Conservation (phyloP, 2,113 vertebrate species). For the Acinonyx jubatus region DNA sequence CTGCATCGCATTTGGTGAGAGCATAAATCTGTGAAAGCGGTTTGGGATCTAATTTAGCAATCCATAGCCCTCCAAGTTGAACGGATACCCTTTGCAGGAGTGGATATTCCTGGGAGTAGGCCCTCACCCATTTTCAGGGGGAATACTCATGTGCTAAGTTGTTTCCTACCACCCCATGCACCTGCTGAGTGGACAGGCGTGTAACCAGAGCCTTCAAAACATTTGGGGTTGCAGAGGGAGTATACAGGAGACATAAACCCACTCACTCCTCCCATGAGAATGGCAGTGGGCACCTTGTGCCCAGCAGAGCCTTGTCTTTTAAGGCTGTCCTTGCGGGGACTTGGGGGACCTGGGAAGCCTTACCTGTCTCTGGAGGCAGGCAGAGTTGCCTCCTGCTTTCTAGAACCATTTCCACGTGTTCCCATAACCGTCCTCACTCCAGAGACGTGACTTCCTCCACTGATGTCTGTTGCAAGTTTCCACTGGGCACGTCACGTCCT, state of each 20-base stretch:
- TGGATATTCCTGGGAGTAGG: background rate
- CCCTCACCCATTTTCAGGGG: background rate
- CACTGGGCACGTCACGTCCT: too few species aligned
- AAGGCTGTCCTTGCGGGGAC: background rate
- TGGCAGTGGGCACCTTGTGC: background rate
- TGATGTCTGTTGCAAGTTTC: accelerated
- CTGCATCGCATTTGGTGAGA: too few species aligned
- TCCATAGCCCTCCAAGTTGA: background rate
- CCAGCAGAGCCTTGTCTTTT: background rate
- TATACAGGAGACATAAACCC: background rate
- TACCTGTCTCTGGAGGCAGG: background rate
- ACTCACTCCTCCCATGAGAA: background rate
- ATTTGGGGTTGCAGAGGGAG: background rate
- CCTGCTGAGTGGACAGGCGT: background rate
- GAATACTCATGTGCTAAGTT: background rate
- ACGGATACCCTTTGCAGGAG: background rate
- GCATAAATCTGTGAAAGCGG: background rate
- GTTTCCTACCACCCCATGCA: background rate
- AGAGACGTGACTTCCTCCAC: background rate
- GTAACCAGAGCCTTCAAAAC: background rate
- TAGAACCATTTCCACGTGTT: background rate
- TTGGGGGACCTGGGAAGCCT: background rate
- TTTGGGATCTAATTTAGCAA: background rate
- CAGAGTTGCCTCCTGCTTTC: background rate
- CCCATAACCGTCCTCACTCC: background rate